These are phyloP conservation scores for Serrognathus titanus DNA, from an alignment of 2,888 invertebrate species.

Conservation along the genomic window DNA sequence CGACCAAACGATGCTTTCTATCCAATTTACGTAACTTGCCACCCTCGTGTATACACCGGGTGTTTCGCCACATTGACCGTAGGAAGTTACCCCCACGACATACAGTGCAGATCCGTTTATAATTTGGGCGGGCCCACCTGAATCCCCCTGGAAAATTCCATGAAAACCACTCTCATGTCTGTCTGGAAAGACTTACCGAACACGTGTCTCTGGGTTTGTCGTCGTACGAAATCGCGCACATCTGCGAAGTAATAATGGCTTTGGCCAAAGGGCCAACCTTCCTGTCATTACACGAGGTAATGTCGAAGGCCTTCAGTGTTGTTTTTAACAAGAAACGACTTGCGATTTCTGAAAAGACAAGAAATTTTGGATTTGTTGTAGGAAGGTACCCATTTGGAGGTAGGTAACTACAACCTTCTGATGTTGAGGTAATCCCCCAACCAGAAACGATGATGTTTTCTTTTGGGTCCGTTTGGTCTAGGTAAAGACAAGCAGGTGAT, in stretches of 20 bases:
- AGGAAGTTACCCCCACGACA: constrained; percentile 30
- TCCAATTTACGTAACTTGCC: constrained; percentile 43
- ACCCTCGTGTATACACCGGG: constrained; percentile 46
- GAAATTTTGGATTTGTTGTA: too few species aligned
- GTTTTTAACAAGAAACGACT: constrained; percentile 36
- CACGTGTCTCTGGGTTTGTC: constrained; percentile 28
- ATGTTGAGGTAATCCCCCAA: constrained; percentile 45
- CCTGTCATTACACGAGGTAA: constrained; percentile 22
- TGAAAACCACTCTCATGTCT: too few species aligned
- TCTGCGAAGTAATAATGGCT: constrained; percentile 33
- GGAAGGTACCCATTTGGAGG: too few species aligned
- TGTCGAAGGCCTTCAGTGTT: constrained; percentile 21
- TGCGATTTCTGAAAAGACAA: constrained; percentile 19
- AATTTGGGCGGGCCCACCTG: constrained; percentile 53
- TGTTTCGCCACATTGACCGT: constrained; percentile 42
- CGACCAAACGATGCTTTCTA: constrained; percentile 46
- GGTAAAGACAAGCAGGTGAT: constrained; percentile 51
- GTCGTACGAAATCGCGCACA: constrained; percentile 35
- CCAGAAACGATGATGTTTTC: constrained; percentile 42
- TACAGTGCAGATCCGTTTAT: constrained; percentile 19
- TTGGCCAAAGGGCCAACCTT: constrained; percentile 3
- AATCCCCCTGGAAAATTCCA: constrained; percentile 50
- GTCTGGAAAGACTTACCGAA: constrained; percentile 19
- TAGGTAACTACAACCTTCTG: too few species aligned
- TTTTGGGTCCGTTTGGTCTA: constrained; percentile 34